phyloP scores from a whole-genome alignment of 2,113 vertebrate genomes.

The Toxostoma redivivum region DNA sequence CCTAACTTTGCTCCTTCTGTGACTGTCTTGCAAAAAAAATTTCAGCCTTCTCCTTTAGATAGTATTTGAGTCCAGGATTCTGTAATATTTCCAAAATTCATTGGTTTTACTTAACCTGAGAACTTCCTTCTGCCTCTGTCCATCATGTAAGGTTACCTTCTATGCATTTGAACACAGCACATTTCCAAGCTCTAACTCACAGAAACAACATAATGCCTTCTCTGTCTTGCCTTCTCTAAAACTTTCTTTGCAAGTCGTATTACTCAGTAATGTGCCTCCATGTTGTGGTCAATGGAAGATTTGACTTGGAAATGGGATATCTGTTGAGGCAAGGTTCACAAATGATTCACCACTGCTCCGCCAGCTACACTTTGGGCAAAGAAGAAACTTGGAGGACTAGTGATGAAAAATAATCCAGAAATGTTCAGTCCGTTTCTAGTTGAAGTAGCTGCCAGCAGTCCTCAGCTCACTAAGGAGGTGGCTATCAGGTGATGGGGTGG shows the following conservation, averaged over 20 bases:
- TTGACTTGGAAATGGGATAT: background rate
- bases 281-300: background rate
- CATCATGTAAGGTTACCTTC: background rate
- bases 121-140: background rate
- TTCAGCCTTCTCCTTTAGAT: background rate
- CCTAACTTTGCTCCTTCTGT: background rate
- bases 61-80: background rate
- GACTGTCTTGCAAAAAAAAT: background rate
- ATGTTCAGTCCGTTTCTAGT: background rate
- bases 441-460: background rate
- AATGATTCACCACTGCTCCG: accelerated
- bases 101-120: background rate
- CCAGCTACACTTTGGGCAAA: background rate
- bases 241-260: background rate
- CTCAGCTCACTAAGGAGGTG: background rate
- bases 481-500: background rate
- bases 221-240: background rate
- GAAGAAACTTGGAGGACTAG: background rate
- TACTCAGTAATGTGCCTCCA: background rate
- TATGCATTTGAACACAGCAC: background rate
- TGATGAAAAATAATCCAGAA: background rate
- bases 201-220: background rate
- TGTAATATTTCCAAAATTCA: background rate
- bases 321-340: background rate
- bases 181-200: background rate